Evolutionary conservation across 2,888 invertebrate species (phyloP).

Genomic region (Megamerina dolium): DNA sequence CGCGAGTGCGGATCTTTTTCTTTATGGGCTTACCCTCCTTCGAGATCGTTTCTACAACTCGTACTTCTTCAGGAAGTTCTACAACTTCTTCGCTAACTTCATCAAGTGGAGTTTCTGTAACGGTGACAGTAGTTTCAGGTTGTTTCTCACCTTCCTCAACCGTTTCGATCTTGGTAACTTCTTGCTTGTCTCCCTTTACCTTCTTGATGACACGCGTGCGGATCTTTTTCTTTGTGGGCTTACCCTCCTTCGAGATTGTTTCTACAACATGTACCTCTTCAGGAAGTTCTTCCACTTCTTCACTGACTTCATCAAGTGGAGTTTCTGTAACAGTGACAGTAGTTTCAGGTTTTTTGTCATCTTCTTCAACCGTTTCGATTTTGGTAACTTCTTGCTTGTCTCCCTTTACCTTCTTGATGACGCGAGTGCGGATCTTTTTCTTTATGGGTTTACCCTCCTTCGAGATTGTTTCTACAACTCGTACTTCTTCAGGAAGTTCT

Average conservation of each 20-base stretch:
- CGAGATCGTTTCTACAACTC: constrained; percentile 16
- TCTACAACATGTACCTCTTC: constrained; percentile 28
- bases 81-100: constrained; percentile 14
- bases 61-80: constrained; percentile 15
- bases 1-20: constrained; percentile 23
- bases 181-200: constrained; percentile 29
- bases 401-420: constrained; percentile 29
- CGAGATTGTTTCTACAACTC: constrained; percentile 18
- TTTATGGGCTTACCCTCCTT: constrained; percentile 21
- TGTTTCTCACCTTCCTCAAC: constrained; percentile 29
- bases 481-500: constrained; percentile 20
- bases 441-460: constrained; percentile 26
- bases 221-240: constrained; percentile 24
- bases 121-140: constrained; percentile 27
- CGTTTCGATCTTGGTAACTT: constrained; percentile 31
- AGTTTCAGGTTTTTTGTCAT: constrained; percentile 26
- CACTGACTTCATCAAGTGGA: constrained; percentile 18
- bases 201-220: constrained; percentile 31
- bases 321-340: constrained; percentile 27
- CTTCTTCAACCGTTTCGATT: constrained; percentile 31
- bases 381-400: constrained; percentile 31
- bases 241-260: constrained; percentile 24
- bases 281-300: constrained; percentile 24
- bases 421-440: constrained; percentile 29
- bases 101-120: no score